Percentiles rank a stretch among this genome's conserved stretches.
Evolutionary conservation across 2,797 vertebrate genomes (phyloP).

Genomic region (Malacoraja senta): DNA sequence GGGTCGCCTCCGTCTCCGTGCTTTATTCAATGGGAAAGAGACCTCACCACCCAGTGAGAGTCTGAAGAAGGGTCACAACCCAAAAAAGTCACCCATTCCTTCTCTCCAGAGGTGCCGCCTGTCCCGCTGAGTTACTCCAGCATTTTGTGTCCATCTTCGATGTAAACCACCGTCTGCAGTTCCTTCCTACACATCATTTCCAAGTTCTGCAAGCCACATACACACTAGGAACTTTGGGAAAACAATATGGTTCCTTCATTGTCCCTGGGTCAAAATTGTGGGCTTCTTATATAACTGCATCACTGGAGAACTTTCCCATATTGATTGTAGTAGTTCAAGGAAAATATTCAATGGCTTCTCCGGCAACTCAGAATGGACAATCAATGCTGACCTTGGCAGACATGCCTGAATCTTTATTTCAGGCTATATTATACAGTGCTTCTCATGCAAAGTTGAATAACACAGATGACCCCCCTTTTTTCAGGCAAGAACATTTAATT

Average conservation of each 20-base stretch:
- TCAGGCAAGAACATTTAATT: background rate
- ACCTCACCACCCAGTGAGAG: too few species aligned
- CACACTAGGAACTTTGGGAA: background rate
- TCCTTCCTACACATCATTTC: too few species aligned
- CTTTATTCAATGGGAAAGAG: too few species aligned
- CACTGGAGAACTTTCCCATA: background rate
- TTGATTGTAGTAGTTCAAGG: background rate
- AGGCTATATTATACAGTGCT: background rate
- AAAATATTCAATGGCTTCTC: background rate
- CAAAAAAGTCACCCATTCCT: too few species aligned
- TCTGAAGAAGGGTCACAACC: too few species aligned
- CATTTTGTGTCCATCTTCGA: too few species aligned
- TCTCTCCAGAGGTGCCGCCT: too few species aligned
- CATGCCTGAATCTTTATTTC: background rate
- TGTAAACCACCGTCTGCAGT: too few species aligned
- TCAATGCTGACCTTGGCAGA: background rate
- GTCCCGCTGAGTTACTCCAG: too few species aligned
- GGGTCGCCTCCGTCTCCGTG: too few species aligned
- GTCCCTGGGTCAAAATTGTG: background rate
- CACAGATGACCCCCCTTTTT: background rate
- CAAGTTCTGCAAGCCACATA: background rate
- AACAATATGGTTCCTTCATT: background rate
- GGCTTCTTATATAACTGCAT: background rate
- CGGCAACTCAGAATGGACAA: background rate
- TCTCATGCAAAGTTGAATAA: background rate